Evolutionary conservation across 2,797 vertebrate genomes (phyloP).

Genomic region (Phalloptychus januarius): DNA sequence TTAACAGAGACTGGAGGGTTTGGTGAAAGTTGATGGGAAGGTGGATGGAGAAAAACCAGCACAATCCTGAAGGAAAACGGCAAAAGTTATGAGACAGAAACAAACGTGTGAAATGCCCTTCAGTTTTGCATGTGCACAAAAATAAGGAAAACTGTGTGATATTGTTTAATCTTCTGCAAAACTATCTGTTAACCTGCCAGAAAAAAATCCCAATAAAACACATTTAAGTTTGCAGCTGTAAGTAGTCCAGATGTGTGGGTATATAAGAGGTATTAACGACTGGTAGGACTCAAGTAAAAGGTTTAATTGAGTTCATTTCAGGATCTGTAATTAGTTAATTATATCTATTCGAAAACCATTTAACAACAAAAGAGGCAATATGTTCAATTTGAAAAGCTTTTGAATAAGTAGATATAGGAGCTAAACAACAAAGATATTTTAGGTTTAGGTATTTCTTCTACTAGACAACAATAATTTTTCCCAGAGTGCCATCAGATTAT

Average conservation of each 20-base stretch:
- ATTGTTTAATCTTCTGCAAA: neutral
- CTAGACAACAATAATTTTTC: too few species aligned
- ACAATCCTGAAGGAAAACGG: neutral
- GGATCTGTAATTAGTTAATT: too few species aligned
- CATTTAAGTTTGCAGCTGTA: neutral
- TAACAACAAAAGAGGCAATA: too few species aligned
- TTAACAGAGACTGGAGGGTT: neutral
- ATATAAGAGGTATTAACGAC: neutral
- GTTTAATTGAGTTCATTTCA: too few species aligned
- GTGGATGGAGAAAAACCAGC: neutral
- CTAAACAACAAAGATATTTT: too few species aligned
- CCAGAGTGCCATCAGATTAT: too few species aligned
- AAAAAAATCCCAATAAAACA: neutral
- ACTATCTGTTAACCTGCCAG: neutral
- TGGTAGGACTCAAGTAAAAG: too few species aligned
- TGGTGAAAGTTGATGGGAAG: neutral
- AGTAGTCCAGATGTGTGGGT: neutral
- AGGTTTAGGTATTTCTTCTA: too few species aligned
- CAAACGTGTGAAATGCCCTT: neutral
- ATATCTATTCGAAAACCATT: too few species aligned
- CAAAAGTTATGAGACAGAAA: neutral
- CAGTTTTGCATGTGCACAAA: neutral
- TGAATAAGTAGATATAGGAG: too few species aligned
- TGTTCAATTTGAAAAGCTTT: too few species aligned
- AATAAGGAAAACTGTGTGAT: neutral